A percentile compares a stretch with the other conserved stretches of the same genome.
Conservation (phyloP, 2,113 vertebrate species). For the Pardalotus punctatus region DNA sequence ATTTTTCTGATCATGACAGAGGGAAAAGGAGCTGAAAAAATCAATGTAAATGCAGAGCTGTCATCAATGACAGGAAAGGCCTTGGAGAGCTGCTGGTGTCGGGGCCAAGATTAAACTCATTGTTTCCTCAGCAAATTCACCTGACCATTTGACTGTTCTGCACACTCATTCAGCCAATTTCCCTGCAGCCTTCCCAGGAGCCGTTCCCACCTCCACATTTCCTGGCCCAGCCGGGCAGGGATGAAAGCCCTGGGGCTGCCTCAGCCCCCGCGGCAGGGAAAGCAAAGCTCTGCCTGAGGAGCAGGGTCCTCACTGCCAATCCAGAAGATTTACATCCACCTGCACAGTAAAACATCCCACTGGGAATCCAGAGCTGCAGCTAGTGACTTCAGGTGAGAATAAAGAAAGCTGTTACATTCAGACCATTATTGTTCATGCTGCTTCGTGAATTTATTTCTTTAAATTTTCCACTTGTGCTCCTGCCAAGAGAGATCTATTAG, state of each 20-base stretch:
- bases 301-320: background rate
- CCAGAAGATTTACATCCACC: background rate
- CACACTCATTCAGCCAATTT: fast-evolving
- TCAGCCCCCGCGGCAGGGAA: background rate
- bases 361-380: background rate
- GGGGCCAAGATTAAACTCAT: background rate
- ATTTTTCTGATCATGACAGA: background rate
- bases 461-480: conserved; percentile 82
- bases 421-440: conserved; percentile 90
- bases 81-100: background rate
- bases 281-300: background rate
- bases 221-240: background rate
- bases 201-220: background rate
- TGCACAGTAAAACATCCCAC: background rate
- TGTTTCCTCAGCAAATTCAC: background rate
- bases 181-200: background rate
- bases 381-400: conserved; percentile 42
- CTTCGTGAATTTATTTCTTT: conserved; percentile 88
- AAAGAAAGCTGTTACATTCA: conserved; percentile 76
- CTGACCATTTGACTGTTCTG: background rate
- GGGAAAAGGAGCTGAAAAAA: background rate
- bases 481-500: conserved; percentile 82
- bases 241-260: background rate
- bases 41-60: background rate
- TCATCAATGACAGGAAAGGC: background rate